Evolutionary conservation across 2,888 invertebrate genomes (phyloP).

Genomic region (Busseola fusca): DNA sequence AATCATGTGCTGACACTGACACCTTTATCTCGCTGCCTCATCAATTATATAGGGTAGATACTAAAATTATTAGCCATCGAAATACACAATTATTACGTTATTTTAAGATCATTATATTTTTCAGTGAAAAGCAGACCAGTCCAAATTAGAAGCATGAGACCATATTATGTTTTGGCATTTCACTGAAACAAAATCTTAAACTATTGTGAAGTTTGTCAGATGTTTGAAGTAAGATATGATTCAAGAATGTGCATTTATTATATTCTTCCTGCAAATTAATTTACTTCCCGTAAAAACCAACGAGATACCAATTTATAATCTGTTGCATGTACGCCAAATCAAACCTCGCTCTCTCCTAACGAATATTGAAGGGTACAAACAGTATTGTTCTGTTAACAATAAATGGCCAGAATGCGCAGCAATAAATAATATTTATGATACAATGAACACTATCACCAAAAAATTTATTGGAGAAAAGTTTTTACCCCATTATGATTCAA

Average conservation of each 20-base stretch:
- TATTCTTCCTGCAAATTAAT: constrained; percentile 36
- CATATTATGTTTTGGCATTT: constrained; percentile 22
- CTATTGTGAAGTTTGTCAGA: constrained; percentile 22
- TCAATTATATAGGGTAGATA: neutral
- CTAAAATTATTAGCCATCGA: neutral
- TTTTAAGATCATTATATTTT: constrained; percentile 19
- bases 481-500: constrained; percentile 24
- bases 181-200: constrained; percentile 8
- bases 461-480: constrained; percentile 31
- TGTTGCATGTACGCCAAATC: constrained; percentile 15
- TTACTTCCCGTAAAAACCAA: constrained; percentile 24
- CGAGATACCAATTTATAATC: constrained; percentile 41
- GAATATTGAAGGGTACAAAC: constrained; percentile 32
- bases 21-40: constrained; percentile 7
- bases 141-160: constrained; percentile 24
- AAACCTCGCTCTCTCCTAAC: constrained; percentile 29
- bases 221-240: constrained; percentile 49
- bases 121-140: constrained; percentile 33
- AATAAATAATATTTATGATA: constrained; percentile 28
- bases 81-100: constrained; percentile 6
- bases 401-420: constrained; percentile 45
- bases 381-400: constrained; percentile 43
- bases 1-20: constrained; percentile 24
- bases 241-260: constrained; percentile 43
- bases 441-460: constrained; percentile 28